Evolutionary conservation across 2,113 vertebrate genomes (phyloP), one percentile per base, ranked within the genome.

Genomic region (Promerops cafer): DNA sequence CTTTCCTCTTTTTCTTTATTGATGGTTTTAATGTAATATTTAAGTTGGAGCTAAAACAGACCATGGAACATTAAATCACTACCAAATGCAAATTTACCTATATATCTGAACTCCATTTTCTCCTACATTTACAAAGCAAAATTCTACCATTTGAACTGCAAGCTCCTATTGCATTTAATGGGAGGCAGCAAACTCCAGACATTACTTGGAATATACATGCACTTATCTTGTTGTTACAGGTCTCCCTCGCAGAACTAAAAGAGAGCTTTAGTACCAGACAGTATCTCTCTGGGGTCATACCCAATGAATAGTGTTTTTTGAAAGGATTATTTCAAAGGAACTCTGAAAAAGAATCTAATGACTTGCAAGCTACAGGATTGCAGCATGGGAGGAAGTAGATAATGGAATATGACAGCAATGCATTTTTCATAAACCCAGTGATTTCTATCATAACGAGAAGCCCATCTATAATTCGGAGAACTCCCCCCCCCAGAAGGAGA

Each of bases 201-300:
- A 17, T 93, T 83, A 83, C 85, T 94, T 60, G 92, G 87, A 94
- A 96, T 93, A 96, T 49, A 83, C 93, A 82, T 81, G 93, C 92
- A 96, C 92, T 96, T 96, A 96, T 96, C 88, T 96, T 96, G 93
- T 96, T 95, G 95, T 94, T 96, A 96, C 96, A 96, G 90, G 93
- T 96, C 93, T 96, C 90, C 83, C 83, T 96, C 0, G 0, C 85
- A 94, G 86, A 95, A 87, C 93, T 94, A 14, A 66, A 82, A 92
- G 96, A 91, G 83, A 94, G 86, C 92, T 93, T 92, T 92, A 92
- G 93, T 83, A 95, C 65, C 83, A 96, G 89, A 96, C 95, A 96
- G 90, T 80, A 96, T 95, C 96, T 95, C 96, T 96, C 92, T 18
- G 11, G 90, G 92, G 94, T 95, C 95, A 78, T 90, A 95, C 85